These are phyloP conservation scores for Cyprinodon diabolis DNA, from an alignment of 2,797 vertebrate genomes.

Conservation along the genomic window DNA sequence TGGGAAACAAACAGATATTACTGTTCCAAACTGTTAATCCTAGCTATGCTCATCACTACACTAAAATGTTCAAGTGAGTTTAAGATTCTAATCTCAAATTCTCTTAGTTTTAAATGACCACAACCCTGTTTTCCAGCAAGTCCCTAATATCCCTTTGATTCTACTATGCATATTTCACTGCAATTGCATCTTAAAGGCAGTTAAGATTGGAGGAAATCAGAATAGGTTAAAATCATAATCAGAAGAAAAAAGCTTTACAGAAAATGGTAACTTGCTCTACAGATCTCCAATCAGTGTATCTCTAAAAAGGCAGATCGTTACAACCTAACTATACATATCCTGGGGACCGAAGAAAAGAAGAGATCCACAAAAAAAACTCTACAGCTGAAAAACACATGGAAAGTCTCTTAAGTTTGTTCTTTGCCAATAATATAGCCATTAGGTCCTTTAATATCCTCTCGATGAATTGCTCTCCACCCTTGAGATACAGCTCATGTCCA, in stretches of 20 bases:
- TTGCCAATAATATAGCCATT: constrained; percentile 71
- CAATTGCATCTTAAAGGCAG: neutral
- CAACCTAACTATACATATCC: constrained; percentile 8
- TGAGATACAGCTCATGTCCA: constrained; percentile 57
- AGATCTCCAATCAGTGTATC: neutral
- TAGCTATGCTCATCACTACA: neutral
- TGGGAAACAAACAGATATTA: neutral
- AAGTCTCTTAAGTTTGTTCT: constrained; percentile 49
- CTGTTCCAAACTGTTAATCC: too few relatives aligned
- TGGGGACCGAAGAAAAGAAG: constrained; percentile 1
- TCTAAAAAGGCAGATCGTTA: constrained; percentile 3
- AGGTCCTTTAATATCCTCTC: constrained; percentile 77
- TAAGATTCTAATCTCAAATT: neutral
- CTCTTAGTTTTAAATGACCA: neutral
- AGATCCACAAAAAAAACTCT: constrained; percentile 6
- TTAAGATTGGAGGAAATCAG: neutral
- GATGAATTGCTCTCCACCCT: constrained; percentile 66
- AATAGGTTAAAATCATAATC: neutral
- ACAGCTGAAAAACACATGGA: constrained; percentile 40
- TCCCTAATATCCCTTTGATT: neutral
- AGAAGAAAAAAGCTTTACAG: neutral
- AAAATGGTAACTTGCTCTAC: neutral
- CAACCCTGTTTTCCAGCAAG: neutral
- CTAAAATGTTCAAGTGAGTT: neutral
- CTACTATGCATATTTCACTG: too few relatives aligned